phyloP scores from a whole-genome alignment of 1,140 invertebrate species.

The Maniola jurtina region DNA sequence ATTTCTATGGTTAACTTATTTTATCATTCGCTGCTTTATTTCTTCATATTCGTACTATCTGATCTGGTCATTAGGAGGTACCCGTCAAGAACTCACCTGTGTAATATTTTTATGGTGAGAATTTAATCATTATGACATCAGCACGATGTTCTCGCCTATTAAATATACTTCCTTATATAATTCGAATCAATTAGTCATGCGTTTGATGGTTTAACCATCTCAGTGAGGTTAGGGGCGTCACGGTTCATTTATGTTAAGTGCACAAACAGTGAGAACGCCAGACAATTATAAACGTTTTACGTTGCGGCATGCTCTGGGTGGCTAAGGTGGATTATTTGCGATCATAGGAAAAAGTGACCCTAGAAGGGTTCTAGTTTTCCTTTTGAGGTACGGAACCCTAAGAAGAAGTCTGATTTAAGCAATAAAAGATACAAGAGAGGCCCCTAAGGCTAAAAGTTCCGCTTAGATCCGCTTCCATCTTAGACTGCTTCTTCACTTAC shows the following conservation, averaged over 20 bases:
- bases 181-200: constrained; percentile 44
- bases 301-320: not conserved
- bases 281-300: not conserved
- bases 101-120: constrained; percentile 11
- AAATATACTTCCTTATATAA: constrained; percentile 39
- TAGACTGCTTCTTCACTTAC: too few species aligned
- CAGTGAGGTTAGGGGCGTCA: constrained; percentile 46
- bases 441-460: too few species aligned
- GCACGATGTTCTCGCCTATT: constrained; percentile 22
- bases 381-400: too few species aligned
- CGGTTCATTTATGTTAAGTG: constrained; percentile 31
- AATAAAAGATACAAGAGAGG: too few species aligned
- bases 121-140: constrained; percentile 33
- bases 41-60: too few species aligned
- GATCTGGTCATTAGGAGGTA: too few species aligned
- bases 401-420: too few species aligned
- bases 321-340: not conserved
- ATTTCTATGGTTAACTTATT: too few species aligned
- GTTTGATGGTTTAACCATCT: constrained; percentile 35
- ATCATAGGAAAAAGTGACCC: not conserved
- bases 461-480: too few species aligned
- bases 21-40: too few species aligned
- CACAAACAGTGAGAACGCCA: constrained; percentile 17
- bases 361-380: too few species aligned
- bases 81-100: not conserved